Conservation (phyloP, 2,113 vertebrate species). For the Hyaena hyaena region DNA sequence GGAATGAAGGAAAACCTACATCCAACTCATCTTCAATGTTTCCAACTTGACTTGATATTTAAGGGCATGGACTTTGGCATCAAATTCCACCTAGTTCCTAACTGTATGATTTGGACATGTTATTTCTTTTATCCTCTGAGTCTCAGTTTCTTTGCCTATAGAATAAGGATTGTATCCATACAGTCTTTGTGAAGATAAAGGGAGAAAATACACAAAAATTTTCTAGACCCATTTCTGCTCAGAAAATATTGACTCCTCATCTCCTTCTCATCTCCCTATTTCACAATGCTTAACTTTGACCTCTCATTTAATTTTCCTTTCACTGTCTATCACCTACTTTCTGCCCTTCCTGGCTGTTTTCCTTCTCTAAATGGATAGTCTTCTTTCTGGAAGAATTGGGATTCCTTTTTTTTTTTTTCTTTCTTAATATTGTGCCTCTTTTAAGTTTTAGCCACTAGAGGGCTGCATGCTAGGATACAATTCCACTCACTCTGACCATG, state of each 20-base stretch:
- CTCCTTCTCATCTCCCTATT: not conserved
- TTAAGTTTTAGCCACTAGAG: conserved; percentile 45
- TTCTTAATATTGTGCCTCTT: not conserved
- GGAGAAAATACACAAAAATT: not conserved
- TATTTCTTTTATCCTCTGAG: not conserved
- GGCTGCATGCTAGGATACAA: not conserved
- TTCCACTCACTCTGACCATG: not conserved
- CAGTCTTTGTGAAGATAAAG: not conserved
- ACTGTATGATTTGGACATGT: not conserved
- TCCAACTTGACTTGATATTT: not conserved
- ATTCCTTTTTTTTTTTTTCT: not conserved
- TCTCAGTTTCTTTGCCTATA: not conserved
- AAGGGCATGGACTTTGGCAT: not conserved
- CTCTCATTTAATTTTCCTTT: not conserved
- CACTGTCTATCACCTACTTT: not conserved
- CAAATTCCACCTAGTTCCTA: not conserved
- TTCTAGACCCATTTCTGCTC: not conserved
- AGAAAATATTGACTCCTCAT: not conserved
- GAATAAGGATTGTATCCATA: not conserved
- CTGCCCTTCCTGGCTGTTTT: not conserved
- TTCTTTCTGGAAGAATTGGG: not conserved
- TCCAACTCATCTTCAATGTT: not conserved
- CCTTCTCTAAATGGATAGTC: not conserved
- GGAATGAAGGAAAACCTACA: conserved; percentile 16
- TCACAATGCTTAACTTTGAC: not conserved